Evolutionary conservation across 2,888 invertebrate genomes (phyloP), one percentile per base, ranked within the genome.

Genomic region (Thereva nobilitata): DNA sequence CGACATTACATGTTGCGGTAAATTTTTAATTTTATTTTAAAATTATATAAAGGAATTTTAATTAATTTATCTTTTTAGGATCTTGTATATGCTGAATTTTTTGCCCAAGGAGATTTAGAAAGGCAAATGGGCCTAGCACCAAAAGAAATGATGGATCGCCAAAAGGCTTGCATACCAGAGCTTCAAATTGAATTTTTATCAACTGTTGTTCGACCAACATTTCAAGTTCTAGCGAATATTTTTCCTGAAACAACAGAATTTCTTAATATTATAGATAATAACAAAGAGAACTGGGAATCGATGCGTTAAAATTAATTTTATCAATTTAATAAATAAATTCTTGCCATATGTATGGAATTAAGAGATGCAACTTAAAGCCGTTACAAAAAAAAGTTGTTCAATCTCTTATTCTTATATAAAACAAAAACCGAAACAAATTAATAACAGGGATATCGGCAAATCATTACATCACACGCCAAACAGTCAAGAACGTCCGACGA

Each of bases 31-130:
- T n/a, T 41, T 53, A 40, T 6, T 23, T 9, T 53, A n/a, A n/a
- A n/a, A 74, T 77, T 74, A 35, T 72, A 45, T 52, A 35, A 41
- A 45, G 40, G 7, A 37, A 10, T 35, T 74, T 77, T 74, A 59
- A 55, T 64, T 69, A 52, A 23, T 67, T 54, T 67, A 23, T 8
- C 3, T 66, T 75, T 74, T 42, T 75, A 90, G 90, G 87, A 89
- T 67, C 82, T 88, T 68, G 87, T 92, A 49, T 87, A 93, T 75
- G 85, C 88, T 59, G 95, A 95, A 82, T 95, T 93, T 80, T 94
- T 94, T 82, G 87, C 86, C 54, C 92, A 93, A 83, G 93, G 93
- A 4, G 94, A 94, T 76, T 81, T 89, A 73, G 93, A 94, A 80
- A 91, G 90, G 79, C 86, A 88, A 66, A 86, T 90, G 82, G 93